Evolutionary conservation across 2,797 vertebrate genomes (phyloP), one percentile per base, ranked within the genome.

Genomic region (Sylvia borin): DNA sequence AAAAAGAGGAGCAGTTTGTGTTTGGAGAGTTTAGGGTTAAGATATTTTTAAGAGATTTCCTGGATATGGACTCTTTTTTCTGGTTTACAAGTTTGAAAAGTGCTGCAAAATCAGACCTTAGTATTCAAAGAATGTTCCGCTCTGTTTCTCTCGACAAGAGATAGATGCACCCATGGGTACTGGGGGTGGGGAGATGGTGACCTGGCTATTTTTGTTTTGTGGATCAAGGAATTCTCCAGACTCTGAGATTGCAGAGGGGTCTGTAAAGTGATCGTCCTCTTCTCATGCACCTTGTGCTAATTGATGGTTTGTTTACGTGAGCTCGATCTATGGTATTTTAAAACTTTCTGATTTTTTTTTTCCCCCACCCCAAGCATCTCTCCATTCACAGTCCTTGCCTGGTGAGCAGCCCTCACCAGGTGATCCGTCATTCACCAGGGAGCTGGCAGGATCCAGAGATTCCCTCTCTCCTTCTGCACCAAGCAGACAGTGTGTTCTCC

Each of bases 71-170:
- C 53, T 72, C 5, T 48, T 93, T 73, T 92, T 80, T 80, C 34
- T 89, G 77, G 34, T 43, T 86, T 89, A 38, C 32, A 71, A 82
- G 70, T 70, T 84, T 93, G 58, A 70, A 88, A 94, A 92, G 42
- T 21, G 18, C 43, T 72, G 22, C 78, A 73, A 90, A 95, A 32
- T 75, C 65, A 78, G 54, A 81, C 29, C 27, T 70, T 76, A 76
- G 45, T 64, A 89, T 94, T 92, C 32, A 43, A 75, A 76, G 64
- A 93, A 88, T 82, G 55, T 85, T 73, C 64, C 8, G 0, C 55
- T 90, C 38, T 73, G 16, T 86, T 90, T 92, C 32, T 72, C 10
- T 40, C 2, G 0, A 22, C 7, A 5, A 86, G 42, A 67, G 86
- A n/a, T 60, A 64, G 83, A 43, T 50, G 36, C 26, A 72, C 8